Evolutionary conservation across 2,888 invertebrate species (phyloP).

Genomic region (Drosophila mayaguana): DNA sequence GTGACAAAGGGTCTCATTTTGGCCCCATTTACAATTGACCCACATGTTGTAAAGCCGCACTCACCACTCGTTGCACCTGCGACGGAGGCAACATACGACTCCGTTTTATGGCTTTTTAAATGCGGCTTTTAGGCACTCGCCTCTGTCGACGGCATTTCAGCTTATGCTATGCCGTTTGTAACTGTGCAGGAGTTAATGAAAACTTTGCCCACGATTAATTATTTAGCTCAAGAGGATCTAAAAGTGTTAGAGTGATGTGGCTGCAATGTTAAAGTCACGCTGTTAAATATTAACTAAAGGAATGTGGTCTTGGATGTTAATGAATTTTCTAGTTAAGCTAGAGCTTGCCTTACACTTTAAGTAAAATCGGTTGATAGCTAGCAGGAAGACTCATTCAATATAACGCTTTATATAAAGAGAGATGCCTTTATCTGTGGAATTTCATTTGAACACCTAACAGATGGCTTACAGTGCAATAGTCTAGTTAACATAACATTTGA

Average conservation of each 20-base stretch:
- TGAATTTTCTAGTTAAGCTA: not conserved
- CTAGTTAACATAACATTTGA: not conserved
- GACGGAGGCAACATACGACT: slow-evolving; percentile 58
- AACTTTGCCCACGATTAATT: not conserved
- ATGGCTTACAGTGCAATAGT: not conserved
- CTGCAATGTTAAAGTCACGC: not conserved
- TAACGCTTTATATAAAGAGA: not conserved
- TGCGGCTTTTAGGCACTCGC: slow-evolving; percentile 64
- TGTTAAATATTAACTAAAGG: slow-evolving; percentile 3
- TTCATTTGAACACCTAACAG: not conserved
- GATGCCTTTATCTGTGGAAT: not conserved
- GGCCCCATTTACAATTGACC: slow-evolving; percentile 75
- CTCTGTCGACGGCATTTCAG: slow-evolving; percentile 6
- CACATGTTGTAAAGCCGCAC: slow-evolving; percentile 42
- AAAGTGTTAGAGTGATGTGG: not conserved
- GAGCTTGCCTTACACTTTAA: not conserved
- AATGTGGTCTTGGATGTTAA: not conserved
- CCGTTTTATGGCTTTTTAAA: slow-evolving; percentile 68
- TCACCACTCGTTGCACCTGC: slow-evolving; percentile 18
- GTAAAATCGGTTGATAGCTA: too few species aligned
- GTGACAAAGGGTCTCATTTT: slow-evolving; percentile 65
- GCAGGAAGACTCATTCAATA: not conserved
- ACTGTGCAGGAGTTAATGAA: slow-evolving; percentile 23
- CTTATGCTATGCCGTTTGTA: slow-evolving; percentile 34
- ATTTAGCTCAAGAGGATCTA: not conserved